Conservation (phyloP, 2,797 vertebrate species). For the Pithecia hirsuta region DNA sequence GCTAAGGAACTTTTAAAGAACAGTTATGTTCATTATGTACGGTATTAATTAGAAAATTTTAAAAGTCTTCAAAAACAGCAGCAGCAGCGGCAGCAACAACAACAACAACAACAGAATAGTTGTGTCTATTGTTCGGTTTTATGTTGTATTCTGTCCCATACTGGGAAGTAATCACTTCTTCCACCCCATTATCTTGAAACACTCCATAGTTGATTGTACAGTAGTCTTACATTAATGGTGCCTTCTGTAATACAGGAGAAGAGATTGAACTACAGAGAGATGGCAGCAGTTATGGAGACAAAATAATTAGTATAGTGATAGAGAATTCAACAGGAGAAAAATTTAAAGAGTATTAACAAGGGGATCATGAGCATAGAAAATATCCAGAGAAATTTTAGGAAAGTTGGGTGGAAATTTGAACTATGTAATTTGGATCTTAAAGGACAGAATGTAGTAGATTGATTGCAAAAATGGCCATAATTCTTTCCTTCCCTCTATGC, state of each 20-base stretch:
- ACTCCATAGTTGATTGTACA: neutral
- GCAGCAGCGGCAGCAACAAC: no score
- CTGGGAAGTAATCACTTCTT: neutral
- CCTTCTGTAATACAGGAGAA: neutral
- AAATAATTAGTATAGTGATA: neutral
- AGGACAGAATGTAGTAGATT: neutral
- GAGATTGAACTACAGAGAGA: neutral
- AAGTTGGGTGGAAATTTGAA: neutral
- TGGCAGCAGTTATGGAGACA: neutral
- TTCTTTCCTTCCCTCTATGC: neutral
- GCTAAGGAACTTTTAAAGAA: slow-evolving; percentile 2
- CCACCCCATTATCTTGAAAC: neutral
- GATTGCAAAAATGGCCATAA: neutral
- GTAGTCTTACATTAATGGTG: neutral
- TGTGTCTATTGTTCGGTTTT: neutral
- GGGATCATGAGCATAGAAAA: neutral
- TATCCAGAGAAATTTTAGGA: neutral
- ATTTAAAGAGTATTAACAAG: neutral
- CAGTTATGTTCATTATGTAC: neutral
- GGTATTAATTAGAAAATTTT: neutral
- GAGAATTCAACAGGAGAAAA: neutral
- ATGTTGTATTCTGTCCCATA: neutral
- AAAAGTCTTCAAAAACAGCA: neutral
- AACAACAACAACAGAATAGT: neutral
- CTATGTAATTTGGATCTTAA: neutral